Base-by-base conservation (phyloP, 2,888 invertebrate species). In the Sylvicola cinctus region DNA sequence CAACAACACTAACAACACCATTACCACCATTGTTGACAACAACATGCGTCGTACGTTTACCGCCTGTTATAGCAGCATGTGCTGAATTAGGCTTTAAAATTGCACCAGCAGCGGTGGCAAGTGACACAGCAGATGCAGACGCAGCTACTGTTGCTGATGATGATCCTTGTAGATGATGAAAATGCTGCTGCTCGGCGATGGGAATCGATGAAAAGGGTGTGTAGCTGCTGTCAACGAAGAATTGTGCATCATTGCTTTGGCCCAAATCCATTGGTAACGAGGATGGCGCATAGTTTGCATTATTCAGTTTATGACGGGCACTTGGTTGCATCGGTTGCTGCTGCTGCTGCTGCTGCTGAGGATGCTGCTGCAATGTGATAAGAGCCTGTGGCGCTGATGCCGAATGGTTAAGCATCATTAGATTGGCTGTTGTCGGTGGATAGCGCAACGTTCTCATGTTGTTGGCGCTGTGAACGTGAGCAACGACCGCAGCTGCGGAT, bases 321-420 rank as follows among this genome's bases (percentile, higher is more conserved):
- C 10, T 14, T n/a, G n/a, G 12, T 26, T 31, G 15, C 32, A 36
- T 7, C 36, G 36, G 25, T 16, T 28, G 4, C 20, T 20, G 4
- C 32, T 31, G 20, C 23, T 31, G 25, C 16, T 35, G 20, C 20
- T 4, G 20, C 20, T 20, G 20, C 20, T 20, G 20, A 6, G n/a
- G 25, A 16, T 35, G 20, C 20, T 4, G 20, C 20, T 20, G 20
- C 20, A 6, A 8, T 20, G 16, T 25, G 60, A 51, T 39, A 50
- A 43, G 27, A 60, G 57, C 38, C 42, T 36, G 43, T 48, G 28
- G 44, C 44, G 33, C 41, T 47, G 38, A 54, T 49, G 30, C 62
- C 60, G 39, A 62, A 64, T 35, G 74, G 71, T 42, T 73, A 70
- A 53, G 77, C 76, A 63, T 83, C 84, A 48, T 84, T 81, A 76